Conservation (phyloP, 1,140 invertebrate genomes). For the Drosophila melanica region DNA sequence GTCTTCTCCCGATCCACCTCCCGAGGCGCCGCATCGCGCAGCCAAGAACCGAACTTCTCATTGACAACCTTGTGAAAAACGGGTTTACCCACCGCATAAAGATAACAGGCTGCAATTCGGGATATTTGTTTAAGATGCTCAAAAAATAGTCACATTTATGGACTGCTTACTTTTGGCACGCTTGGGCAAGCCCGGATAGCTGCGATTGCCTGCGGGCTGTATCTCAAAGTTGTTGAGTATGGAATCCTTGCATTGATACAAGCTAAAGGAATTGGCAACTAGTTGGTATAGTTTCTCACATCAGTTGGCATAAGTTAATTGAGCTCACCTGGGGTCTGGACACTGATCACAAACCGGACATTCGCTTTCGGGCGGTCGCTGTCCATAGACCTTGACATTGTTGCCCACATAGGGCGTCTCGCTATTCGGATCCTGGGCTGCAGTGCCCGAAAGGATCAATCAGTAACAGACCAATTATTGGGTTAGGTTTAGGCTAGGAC, state of each 20-base stretch:
- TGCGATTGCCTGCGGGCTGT: slow-evolving; percentile 85
- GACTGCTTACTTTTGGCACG: slow-evolving; percentile 85
- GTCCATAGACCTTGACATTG: slow-evolving; percentile 85
- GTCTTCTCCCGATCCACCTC: slow-evolving; percentile 88
- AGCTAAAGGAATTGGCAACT: slow-evolving; percentile 45
- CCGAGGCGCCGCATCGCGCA: slow-evolving; percentile 90
- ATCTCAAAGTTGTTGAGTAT: slow-evolving; percentile 86
- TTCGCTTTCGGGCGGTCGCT: slow-evolving; percentile 86
- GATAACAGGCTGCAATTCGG: slow-evolving; percentile 88
- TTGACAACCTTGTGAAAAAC: slow-evolving; percentile 93
- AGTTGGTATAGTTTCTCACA: not conserved
- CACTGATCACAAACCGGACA: slow-evolving; percentile 86
- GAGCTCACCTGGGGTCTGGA: slow-evolving; percentile 83
- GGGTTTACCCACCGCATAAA: slow-evolving; percentile 96
- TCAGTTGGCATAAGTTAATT: not conserved
- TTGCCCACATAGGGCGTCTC: slow-evolving; percentile 81
- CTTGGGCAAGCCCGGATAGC: slow-evolving; percentile 86
- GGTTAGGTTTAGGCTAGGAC: slow-evolving; percentile 38
- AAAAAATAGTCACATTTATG: too few species aligned
- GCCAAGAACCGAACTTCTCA: slow-evolving; percentile 92
- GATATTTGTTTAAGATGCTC: not conserved
- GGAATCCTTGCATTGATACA: slow-evolving; percentile 86
- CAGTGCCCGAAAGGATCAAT: not conserved
- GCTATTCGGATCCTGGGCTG: slow-evolving; percentile 81
- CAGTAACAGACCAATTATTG: too few species aligned